Evolutionary conservation across 23 tunicate genomes (phyloP).

Genomic region (Botrylloides violaceus): DNA sequence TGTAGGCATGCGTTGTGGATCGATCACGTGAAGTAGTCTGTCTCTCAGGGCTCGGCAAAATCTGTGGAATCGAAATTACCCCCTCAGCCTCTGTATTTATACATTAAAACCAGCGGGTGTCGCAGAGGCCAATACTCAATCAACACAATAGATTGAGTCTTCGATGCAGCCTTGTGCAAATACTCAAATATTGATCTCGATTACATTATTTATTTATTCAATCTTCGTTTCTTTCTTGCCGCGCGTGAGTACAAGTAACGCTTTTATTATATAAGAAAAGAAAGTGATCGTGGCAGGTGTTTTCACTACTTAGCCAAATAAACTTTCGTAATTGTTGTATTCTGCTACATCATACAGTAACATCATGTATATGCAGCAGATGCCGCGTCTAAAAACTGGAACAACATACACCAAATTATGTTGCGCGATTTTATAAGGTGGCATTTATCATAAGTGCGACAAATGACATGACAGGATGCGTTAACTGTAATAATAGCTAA

Average conservation of each 20-base stretch:
- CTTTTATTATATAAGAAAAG: slow-evolving; percentile 8
- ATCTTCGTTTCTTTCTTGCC: slow-evolving; percentile 17
- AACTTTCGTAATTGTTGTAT: slow-evolving; percentile 15
- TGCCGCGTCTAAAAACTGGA: slow-evolving; percentile 3
- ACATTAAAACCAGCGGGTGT: background rate
- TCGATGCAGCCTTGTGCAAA: slow-evolving; percentile 19
- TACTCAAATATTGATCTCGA: slow-evolving; percentile 30
- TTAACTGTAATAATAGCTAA: slow-evolving; percentile 21
- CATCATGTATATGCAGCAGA: slow-evolving; percentile 27
- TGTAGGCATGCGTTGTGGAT: no score
- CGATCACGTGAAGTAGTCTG: no score
- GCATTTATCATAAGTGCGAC: slow-evolving; percentile 18
- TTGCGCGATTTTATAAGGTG: background rate
- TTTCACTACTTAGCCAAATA: background rate
- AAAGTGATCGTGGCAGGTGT: slow-evolving; percentile 20
- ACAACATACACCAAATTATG: slow-evolving; percentile 7
- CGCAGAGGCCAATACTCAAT: background rate
- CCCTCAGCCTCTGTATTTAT: no score
- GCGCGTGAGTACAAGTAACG: slow-evolving; percentile 11
- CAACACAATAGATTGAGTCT: background rate
- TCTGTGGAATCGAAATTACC: no score
- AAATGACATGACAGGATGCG: slow-evolving; percentile 19
- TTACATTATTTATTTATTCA: slow-evolving; percentile 31
- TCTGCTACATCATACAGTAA: no score
- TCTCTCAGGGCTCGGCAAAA: no score